Percentiles rank a stretch among this genome's conserved stretches.
Conservation (phyloP, 2,113 vertebrate species). For the Stercorarius parasiticus region DNA sequence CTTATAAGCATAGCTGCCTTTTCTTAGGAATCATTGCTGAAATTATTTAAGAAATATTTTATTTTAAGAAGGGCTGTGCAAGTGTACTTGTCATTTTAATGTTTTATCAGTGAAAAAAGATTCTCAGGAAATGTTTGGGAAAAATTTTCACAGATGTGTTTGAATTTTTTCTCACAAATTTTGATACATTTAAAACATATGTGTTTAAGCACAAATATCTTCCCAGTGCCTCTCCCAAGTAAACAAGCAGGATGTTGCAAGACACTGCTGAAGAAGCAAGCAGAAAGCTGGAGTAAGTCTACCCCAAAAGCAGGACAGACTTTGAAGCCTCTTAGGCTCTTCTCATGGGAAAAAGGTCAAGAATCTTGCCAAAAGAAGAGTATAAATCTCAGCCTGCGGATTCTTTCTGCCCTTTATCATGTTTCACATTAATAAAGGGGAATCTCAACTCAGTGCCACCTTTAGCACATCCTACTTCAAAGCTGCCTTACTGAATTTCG, state of each 20-base stretch:
- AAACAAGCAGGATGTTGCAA: background rate
- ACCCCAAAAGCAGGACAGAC: background rate
- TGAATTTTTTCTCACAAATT: background rate
- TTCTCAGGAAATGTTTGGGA: background rate
- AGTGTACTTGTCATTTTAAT: background rate
- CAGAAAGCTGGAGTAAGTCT: background rate
- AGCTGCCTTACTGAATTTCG: background rate
- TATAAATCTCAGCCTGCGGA: background rate
- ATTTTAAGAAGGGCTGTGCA: background rate
- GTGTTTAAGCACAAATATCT: background rate
- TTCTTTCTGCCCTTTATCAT: background rate
- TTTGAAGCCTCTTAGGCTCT: background rate
- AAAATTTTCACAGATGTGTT: background rate
- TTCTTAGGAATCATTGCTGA: background rate
- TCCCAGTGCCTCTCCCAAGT: background rate
- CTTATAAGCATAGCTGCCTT: background rate
- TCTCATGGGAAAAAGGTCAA: background rate
- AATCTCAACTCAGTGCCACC: background rate
- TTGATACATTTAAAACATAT: background rate
- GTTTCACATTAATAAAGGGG: background rate
- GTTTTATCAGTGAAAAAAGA: background rate
- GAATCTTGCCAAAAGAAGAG: background rate
- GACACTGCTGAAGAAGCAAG: background rate
- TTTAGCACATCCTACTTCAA: background rate
- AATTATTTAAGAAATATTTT: background rate